phyloP scores from a whole-genome alignment of 2,888 invertebrate genomes.

The Drosophila limbata region DNA sequence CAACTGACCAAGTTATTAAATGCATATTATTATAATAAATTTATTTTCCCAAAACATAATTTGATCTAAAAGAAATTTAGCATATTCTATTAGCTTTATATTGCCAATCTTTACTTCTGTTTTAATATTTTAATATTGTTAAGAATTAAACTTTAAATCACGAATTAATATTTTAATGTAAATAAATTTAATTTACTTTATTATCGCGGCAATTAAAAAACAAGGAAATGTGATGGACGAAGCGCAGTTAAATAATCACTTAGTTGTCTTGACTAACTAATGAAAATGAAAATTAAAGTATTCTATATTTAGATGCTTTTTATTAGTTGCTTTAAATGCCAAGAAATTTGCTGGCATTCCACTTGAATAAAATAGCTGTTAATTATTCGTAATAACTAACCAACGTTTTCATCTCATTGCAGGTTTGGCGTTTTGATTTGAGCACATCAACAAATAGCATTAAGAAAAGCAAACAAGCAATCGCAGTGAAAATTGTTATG shows the following conservation, averaged over 20 bases:
- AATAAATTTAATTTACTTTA: neutral
- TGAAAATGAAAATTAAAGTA: slow-evolving; percentile 3
- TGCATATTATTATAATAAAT: neutral
- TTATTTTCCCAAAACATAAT: neutral
- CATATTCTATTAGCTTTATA: neutral
- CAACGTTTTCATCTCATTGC: slow-evolving; percentile 52
- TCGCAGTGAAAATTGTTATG: slow-evolving; percentile 60
- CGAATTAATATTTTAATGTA: neutral
- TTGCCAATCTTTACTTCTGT: neutral
- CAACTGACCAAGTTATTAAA: neutral
- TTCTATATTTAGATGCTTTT: slow-evolving; percentile 3
- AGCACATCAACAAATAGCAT: slow-evolving; percentile 70
- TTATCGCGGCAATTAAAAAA: neutral
- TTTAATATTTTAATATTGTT: neutral
- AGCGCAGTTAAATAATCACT: neutral
- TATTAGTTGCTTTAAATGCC: slow-evolving; percentile 12
- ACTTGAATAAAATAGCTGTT: slow-evolving; percentile 7
- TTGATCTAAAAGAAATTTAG: neutral
- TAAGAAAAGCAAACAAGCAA: slow-evolving; percentile 40
- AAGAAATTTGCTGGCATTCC: slow-evolving; percentile 35
- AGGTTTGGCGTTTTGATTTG: slow-evolving; percentile 77
- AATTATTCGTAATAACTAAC: slow-evolving; percentile 27
- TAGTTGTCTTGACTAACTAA: neutral
- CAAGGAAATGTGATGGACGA: too few species aligned
- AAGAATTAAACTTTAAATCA: neutral